A percentile compares a stretch with the other conserved stretches of the same genome.
Evolutionary conservation across 2,113 vertebrate genomes (phyloP).

Genomic region (Motacilla tschutschensis): DNA sequence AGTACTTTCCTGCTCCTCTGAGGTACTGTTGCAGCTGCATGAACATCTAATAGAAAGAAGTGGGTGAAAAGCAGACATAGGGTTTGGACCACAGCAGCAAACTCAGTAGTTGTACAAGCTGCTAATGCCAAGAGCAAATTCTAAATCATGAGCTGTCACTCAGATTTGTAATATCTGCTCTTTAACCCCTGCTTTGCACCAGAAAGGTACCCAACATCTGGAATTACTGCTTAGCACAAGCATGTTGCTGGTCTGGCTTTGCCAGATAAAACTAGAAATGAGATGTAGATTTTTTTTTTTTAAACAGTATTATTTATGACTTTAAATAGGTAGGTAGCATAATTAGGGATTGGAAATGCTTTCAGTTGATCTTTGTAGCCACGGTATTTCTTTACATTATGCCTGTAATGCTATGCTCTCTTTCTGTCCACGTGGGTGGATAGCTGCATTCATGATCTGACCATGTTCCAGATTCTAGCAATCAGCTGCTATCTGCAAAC

Average conservation of each 20-base stretch:
- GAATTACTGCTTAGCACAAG: conserved; percentile 41
- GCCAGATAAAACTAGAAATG: conserved; percentile 36
- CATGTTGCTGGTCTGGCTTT: conserved; percentile 55
- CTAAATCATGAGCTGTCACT: not conserved
- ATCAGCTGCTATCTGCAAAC: not conserved
- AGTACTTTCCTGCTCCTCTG: conserved; percentile 46
- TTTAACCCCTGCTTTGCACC: conserved; percentile 40
- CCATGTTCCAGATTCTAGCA: not conserved
- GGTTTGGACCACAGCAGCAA: conserved; percentile 43
- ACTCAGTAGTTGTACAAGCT: conserved; percentile 39
- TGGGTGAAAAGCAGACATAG: conserved; percentile 25
- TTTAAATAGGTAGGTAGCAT: conserved; percentile 41
- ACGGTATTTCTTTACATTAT: not conserved
- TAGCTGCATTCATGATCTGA: conserved; percentile 31
- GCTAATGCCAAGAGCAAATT: conserved; percentile 35
- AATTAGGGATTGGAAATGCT: conserved; percentile 59
- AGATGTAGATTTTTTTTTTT: conserved; percentile 58
- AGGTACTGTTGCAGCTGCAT: conserved; percentile 12
- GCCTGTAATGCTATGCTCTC: not conserved
- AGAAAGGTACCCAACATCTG: conserved; percentile 63
- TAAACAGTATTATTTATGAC: conserved; percentile 62
- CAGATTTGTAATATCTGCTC: not conserved
- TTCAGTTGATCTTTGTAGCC: conserved; percentile 33
- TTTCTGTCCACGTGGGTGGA: not conserved
- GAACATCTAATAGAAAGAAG: not conserved